These are phyloP conservation scores for Chrosomus eos DNA, from an alignment of 2,797 vertebrate genomes.

Conservation along the genomic window DNA sequence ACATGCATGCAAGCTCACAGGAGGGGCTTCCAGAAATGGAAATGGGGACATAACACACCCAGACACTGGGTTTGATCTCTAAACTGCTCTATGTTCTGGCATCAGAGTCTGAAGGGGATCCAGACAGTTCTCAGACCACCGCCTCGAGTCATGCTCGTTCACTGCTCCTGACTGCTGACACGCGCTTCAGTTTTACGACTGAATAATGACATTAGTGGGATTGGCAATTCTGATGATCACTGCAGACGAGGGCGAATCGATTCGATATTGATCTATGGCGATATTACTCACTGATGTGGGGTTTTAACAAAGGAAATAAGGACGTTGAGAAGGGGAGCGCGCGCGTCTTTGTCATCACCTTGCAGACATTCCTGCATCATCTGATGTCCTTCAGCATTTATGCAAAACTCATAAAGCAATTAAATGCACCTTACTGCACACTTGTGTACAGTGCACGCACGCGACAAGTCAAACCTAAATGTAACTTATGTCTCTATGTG, in stretches of 20 bases:
- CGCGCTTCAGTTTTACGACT: conserved; percentile 14
- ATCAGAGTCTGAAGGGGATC: conserved; percentile 10
- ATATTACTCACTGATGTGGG: conserved; percentile 16
- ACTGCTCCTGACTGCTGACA: conserved; percentile 16
- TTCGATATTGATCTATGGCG: conserved; percentile 9
- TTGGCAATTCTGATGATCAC: not conserved
- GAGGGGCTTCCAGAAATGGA: conserved; percentile 43
- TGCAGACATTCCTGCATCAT: conserved; percentile 50
- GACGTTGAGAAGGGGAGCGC: conserved; percentile 39
- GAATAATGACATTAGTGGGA: conserved; percentile 21
- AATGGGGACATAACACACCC: conserved; percentile 48
- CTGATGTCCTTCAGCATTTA: conserved; percentile 38
- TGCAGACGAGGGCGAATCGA: conserved; percentile 40
- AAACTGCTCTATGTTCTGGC: not conserved
- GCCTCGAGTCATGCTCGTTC: conserved; percentile 46
- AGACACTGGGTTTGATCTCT: conserved; percentile 57
- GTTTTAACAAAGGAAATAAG: conserved; percentile 66
- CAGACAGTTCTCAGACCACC: conserved; percentile 57
- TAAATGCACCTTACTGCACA: not conserved
- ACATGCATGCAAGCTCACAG: conserved; percentile 38
- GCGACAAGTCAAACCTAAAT: not conserved
- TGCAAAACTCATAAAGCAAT: conserved; percentile 23
- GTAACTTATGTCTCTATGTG: not conserved
- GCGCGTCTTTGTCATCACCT: conserved; percentile 67
- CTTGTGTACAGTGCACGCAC: not conserved